These are phyloP conservation scores for Mimas tiliae DNA, from an alignment of 2,888 invertebrate species.

Conservation along the genomic window DNA sequence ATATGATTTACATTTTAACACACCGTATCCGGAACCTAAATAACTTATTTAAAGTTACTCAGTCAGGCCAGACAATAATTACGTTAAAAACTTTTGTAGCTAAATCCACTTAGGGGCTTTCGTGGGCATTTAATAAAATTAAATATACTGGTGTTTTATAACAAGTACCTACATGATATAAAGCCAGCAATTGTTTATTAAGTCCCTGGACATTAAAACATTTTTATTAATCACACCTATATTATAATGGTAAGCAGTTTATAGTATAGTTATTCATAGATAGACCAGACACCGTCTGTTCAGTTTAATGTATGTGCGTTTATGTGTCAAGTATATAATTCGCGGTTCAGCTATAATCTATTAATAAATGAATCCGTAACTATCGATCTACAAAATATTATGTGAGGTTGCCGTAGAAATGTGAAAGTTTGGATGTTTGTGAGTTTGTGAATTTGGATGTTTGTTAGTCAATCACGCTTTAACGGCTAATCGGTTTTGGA, in stretches of 20 bases:
- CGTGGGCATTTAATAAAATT: neutral
- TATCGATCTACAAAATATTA: no score
- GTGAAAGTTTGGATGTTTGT: no score
- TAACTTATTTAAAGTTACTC: neutral
- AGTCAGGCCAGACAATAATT: neutral
- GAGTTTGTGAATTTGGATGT: no score
- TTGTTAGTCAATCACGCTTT: no score
- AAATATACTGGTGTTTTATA: neutral
- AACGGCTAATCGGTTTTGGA: no score
- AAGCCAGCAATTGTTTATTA: neutral
- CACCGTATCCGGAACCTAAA: no score
- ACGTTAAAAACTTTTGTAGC: constrained; percentile 10
- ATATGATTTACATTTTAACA: no score
- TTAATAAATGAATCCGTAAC: neutral
- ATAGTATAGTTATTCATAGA: no score
- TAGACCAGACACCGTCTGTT: neutral
- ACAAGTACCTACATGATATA: neutral
- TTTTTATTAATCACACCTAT: neutral
- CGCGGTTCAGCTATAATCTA: neutral
- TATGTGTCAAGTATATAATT: neutral
- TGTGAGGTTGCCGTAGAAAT: no score
- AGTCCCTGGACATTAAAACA: neutral
- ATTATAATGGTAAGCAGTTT: neutral
- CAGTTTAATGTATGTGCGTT: neutral
- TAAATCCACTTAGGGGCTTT: constrained; percentile 8